These are phyloP conservation scores for Ictalurus furcatus DNA, from an alignment of 2,113 vertebrate species.

Conservation along the genomic window DNA sequence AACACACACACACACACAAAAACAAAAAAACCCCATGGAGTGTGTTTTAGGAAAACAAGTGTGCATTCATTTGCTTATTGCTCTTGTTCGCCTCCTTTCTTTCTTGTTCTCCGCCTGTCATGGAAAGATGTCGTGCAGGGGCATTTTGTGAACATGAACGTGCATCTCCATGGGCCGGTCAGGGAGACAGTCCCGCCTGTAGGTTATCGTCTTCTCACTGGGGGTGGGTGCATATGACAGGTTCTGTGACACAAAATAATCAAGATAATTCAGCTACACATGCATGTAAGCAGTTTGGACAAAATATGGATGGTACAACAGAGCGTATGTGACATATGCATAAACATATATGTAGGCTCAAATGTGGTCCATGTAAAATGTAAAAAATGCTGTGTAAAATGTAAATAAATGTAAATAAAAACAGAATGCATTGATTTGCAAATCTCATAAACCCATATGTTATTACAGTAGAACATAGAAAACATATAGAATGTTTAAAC, in stretches of 20 bases:
- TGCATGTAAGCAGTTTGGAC: not conserved
- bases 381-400: too few relatives aligned
- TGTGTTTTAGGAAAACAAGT: conserved; percentile 52
- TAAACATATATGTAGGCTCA: not conserved
- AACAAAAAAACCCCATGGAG: conserved; percentile 52
- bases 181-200: conserved; percentile 83
- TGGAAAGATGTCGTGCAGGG: conserved; percentile 79
- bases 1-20: too few relatives aligned
- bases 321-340: not conserved
- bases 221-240: conserved; percentile 79
- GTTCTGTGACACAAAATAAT: conserved; percentile 58
- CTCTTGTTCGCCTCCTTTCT: conserved; percentile 16
- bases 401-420: too few relatives aligned
- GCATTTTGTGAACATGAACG: conserved; percentile 84
- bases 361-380: not conserved
- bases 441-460: too few relatives aligned
- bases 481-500: too few relatives aligned
- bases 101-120: conserved; percentile 45
- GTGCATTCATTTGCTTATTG: conserved; percentile 30
- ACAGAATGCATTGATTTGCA: too few relatives aligned
- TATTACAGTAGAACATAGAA: too few relatives aligned
- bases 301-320: not conserved
- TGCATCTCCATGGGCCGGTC: conserved; percentile 81
- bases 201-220: conserved; percentile 90
- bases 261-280: not conserved